A percentile compares a stretch with the other conserved stretches of the same genome.
Conservation (phyloP, 2,113 vertebrate species). For the Orycteropus afer region DNA sequence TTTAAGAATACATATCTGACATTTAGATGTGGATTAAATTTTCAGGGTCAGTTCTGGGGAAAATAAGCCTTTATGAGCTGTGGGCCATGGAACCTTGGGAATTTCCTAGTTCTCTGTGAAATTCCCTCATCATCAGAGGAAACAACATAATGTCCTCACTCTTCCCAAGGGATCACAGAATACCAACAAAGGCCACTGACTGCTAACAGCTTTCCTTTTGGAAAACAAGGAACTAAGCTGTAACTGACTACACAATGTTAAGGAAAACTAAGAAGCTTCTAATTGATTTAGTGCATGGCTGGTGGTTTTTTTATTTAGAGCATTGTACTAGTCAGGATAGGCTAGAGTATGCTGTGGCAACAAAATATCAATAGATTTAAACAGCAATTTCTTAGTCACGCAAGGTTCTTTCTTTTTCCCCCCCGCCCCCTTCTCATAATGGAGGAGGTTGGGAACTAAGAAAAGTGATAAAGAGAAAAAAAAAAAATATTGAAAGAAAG, state of each 20-base stretch:
- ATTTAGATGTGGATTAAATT: slow-evolving; percentile 73
- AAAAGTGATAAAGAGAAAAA: background rate
- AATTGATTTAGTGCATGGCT: background rate
- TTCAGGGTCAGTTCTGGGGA: slow-evolving; percentile 56
- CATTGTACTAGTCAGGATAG: background rate
- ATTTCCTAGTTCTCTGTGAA: background rate
- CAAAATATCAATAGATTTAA: background rate
- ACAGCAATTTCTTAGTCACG: background rate
- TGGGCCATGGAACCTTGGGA: slow-evolving; percentile 36
- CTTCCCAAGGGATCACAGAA: background rate
- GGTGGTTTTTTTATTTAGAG: background rate
- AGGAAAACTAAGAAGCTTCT: background rate
- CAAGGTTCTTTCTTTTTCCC: background rate
- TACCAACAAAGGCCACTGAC: slow-evolving; percentile 13
- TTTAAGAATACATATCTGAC: slow-evolving; percentile 53
- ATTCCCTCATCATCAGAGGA: slow-evolving; percentile 55
- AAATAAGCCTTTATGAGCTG: slow-evolving; percentile 35
- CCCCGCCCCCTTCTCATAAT: background rate
- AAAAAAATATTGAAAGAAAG: background rate
- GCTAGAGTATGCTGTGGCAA: background rate
- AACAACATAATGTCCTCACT: background rate
- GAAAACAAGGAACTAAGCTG: slow-evolving; percentile 5
- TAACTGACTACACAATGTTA: background rate
- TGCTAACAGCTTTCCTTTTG: background rate
- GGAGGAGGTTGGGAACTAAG: slow-evolving; percentile 9